Percentiles rank a stretch among this genome's conserved stretches.
Conservation (phyloP, 1,140 invertebrate genomes). For the Anastrepha obliqua region DNA sequence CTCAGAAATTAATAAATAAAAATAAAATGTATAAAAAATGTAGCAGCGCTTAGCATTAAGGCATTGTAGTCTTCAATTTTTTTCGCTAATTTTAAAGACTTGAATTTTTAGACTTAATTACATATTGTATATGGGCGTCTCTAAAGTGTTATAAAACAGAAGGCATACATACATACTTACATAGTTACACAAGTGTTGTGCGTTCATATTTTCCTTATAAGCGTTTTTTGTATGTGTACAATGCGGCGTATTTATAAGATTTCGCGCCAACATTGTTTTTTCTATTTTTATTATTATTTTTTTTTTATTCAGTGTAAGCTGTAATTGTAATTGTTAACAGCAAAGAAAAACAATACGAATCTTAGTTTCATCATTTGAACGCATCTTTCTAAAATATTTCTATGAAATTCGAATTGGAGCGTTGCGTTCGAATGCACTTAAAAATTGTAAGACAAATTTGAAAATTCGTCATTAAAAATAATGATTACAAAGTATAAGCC, state of each 20-base stretch:
- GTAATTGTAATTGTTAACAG: background rate
- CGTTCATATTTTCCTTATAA: constrained; percentile 46
- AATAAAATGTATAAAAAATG: too few species aligned
- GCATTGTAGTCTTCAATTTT: constrained; percentile 1
- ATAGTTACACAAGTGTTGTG: background rate
- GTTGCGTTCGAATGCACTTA: background rate
- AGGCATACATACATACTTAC: background rate
- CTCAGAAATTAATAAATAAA: background rate
- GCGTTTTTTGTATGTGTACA: background rate
- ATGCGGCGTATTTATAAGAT: background rate
- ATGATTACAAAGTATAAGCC: background rate
- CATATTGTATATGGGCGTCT: constrained; percentile 14
- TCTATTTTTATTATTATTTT: background rate
- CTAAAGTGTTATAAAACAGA: background rate
- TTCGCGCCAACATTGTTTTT: background rate
- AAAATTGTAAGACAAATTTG: background rate
- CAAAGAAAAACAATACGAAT: background rate
- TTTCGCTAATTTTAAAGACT: constrained; percentile 36
- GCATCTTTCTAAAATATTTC: constrained; percentile 41
- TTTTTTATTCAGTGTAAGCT: background rate
- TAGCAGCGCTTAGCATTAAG: background rate
- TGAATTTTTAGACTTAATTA: constrained; percentile 31
- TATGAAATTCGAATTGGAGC: constrained; percentile 44
- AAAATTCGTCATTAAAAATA: background rate
- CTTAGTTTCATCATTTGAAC: background rate